Percentiles rank a stretch among this genome's conserved stretches.
These are phyloP conservation scores for Agelastica alni DNA, from an alignment of 2,888 invertebrate species.

Conservation along the genomic window DNA sequence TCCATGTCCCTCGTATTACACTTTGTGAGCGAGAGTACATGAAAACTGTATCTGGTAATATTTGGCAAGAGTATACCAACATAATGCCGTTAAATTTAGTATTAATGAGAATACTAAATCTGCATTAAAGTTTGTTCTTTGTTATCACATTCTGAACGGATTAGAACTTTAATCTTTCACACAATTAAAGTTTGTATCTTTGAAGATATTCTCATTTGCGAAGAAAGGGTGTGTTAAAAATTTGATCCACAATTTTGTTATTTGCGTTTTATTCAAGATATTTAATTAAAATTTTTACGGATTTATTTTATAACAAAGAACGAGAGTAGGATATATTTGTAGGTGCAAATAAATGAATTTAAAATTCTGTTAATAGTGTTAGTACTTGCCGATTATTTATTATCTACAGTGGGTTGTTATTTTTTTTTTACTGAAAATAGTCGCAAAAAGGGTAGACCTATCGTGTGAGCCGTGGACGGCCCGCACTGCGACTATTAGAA, in stretches of 20 bases:
- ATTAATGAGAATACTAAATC: conserved; percentile 35
- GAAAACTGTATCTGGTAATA: conserved; percentile 11
- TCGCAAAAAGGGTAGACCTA: no score
- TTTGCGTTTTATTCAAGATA: no score
- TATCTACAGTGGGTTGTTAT: no score
- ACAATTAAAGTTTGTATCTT: conserved; percentile 42
- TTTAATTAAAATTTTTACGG: no score
- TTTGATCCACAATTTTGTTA: conserved; percentile 8
- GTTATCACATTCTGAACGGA: conserved; percentile 39
- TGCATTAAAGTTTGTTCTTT: conserved; percentile 37
- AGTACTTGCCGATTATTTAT: no score
- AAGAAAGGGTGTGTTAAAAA: conserved; percentile 9
- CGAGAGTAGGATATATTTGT: no score
- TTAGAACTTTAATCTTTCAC: conserved; percentile 44
- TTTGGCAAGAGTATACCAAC: conserved; percentile 16
- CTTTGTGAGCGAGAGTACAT: not conserved
- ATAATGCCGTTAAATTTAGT: conserved; percentile 27
- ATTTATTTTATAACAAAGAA: no score
- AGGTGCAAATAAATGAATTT: no score
- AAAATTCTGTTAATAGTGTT: no score
- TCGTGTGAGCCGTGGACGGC: no score
- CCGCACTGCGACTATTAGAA: no score
- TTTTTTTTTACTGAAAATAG: no score
- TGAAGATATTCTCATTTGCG: not conserved
- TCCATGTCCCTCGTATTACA: not conserved